Evolutionary conservation across 2,797 vertebrate species (phyloP).

Genomic region (Acestrorhynchus altus): DNA sequence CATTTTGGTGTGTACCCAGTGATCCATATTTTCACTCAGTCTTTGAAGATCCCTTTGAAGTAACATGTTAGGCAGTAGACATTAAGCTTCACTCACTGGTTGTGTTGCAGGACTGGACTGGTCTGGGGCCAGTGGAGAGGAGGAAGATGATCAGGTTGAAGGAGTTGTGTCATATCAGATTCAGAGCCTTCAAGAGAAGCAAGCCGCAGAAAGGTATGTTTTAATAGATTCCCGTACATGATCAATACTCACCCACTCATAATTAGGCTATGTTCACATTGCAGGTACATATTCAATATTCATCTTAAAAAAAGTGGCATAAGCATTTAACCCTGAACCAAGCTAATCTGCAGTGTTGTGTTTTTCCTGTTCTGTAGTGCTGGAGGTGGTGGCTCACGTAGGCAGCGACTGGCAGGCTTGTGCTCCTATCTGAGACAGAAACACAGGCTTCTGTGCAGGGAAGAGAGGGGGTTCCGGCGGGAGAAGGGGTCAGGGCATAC

Average conservation of each 20-base stretch:
- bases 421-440: constrained; percentile 98
- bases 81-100: constrained; percentile 15
- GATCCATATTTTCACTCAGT: not conserved
- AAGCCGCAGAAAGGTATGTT: constrained; percentile 73
- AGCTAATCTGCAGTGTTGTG: not conserved
- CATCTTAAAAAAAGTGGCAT: no score
- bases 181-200: constrained; percentile 84
- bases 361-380: constrained; percentile 71
- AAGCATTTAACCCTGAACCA: not conserved
- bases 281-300: no score
- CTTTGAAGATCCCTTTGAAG: not conserved
- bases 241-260: no score
- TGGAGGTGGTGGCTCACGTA: constrained; percentile 80
- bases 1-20: constrained; percentile 49
- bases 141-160: constrained; percentile 83
- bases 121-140: constrained; percentile 96
- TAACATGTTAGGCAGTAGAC: no score
- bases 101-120: constrained; percentile 89
- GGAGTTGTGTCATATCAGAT: constrained; percentile 84
- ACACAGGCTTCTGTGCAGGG: constrained; percentile 96
- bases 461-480: constrained; percentile 91
- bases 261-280: no score
- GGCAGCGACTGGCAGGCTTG: constrained; percentile 91
- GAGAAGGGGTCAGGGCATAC: constrained; percentile 92
- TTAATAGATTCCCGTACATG: no score